phyloP scores from a whole-genome alignment of 2,888 invertebrate species.

The Cryptosula pallasiana region DNA sequence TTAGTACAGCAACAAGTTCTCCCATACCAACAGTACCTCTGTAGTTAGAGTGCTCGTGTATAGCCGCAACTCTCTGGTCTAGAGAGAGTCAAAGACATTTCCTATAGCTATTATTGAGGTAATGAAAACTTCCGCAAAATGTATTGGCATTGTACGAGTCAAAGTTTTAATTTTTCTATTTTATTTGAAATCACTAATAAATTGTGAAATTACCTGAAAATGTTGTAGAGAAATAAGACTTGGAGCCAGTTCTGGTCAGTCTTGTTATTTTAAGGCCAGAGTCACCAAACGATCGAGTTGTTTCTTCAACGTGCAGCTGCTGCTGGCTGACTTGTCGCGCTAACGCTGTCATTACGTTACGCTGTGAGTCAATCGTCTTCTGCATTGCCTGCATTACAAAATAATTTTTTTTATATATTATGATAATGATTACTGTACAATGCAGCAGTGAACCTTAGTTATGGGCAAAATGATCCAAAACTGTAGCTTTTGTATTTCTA shows the following conservation, averaged over 20 bases:
- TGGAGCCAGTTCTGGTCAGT: constrained; percentile 8
- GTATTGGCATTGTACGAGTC: too few species aligned
- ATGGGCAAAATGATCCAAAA: too few species aligned
- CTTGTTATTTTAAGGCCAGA: constrained; percentile 27
- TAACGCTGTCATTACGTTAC: background rate
- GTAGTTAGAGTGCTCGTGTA: constrained; percentile 36
- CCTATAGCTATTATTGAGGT: too few species aligned
- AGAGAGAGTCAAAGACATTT: too few species aligned
- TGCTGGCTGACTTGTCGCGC: constrained; percentile 23
- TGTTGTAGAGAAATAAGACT: constrained; percentile 3
- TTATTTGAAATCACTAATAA: too few species aligned
- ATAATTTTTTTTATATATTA: too few species aligned
- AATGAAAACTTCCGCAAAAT: too few species aligned
- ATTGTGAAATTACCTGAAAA: constrained; percentile 18
- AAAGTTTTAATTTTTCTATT: too few species aligned
- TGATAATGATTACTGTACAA: too few species aligned
- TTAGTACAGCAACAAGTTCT: constrained; percentile 32
- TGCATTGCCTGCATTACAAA: background rate
- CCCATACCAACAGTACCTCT: constrained; percentile 23
- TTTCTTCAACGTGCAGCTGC: constrained; percentile 27
- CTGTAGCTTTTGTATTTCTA: too few species aligned
- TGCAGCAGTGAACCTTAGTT: too few species aligned
- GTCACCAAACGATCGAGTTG: constrained; percentile 27
- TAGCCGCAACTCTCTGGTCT: constrained; percentile 26
- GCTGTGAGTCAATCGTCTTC: background rate